These are phyloP conservation scores for Omphaloscelis lunosa DNA, from an alignment of 2,888 invertebrate genomes.

Conservation along the genomic window DNA sequence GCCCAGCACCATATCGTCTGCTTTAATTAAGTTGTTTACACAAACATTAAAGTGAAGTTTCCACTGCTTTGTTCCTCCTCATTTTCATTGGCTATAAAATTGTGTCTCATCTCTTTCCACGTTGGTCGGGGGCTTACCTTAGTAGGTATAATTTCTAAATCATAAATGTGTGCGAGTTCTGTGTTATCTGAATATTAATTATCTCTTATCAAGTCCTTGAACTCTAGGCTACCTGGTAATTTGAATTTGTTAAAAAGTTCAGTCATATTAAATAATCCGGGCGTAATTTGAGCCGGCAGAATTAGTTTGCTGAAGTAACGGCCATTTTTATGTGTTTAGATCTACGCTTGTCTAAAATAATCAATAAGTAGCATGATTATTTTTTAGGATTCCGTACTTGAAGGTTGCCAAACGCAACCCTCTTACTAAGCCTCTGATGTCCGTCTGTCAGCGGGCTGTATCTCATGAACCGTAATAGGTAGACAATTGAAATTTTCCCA, in stretches of 20 bases:
- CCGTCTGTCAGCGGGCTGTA: no score
- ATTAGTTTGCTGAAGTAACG: neutral
- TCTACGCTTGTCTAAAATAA: neutral
- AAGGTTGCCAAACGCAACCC: no score
- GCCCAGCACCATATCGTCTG: no score
- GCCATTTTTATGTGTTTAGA: neutral
- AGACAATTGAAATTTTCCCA: no score
- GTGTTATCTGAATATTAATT: neutral
- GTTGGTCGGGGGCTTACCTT: neutral
- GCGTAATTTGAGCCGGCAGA: slow-evolving; percentile 17
- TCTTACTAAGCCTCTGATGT: no score
- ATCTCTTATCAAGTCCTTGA: neutral
- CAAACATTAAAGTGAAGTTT: slow-evolving; percentile 1
- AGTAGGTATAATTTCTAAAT: neutral
- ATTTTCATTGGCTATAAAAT: slow-evolving; percentile 7
- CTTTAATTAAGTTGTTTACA: no score
- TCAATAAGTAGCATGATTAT: neutral
- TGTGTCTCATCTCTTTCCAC: neutral
- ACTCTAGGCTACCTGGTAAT: neutral
- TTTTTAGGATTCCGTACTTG: no score
- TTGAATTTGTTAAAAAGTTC: slow-evolving; percentile 8
- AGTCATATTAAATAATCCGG: neutral
- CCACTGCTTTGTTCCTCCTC: neutral
- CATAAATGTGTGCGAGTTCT: neutral
- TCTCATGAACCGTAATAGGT: no score